Base-by-base conservation (phyloP, 2,888 invertebrate species). In the Dolichopus griseipennis region DNA sequence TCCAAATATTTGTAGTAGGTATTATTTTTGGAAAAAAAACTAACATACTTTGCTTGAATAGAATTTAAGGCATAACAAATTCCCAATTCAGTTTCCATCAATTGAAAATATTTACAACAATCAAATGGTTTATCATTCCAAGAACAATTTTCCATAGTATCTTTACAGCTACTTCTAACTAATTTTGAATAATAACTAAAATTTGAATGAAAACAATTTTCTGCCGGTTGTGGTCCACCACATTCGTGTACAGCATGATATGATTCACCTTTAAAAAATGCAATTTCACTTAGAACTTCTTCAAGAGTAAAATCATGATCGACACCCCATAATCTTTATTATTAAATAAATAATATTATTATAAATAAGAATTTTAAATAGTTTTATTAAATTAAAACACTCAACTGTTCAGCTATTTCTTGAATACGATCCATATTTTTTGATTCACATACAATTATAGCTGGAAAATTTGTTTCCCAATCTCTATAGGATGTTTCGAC, bases 381-480 rank as follows among this genome's bases (percentile, higher is more conserved):
- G 4, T 12, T 8, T 37, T 10, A 2, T 34, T 37, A 37, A 37
- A 37, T 37, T 37, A 7, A 37, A 7, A 7, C 37, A 82, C 83
- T 79, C 75, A 52, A 90, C 90, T 83, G 81, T 74, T 88, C 88
- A 10, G 89, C 85, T 61, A 86, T 84, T 71, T 85, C 83, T 70
- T 85, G 88, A 68, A 90, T 83, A 68, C 84, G 83, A 61, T 84
- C 82, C 74, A 86, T 83, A 73, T 90, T 90, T 72, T 85, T 84
- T 0, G 81, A 81, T 77, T 90, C 90, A 76, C 92, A 92, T 20
- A 92, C 79, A 0, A 87, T 86, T n/a, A 91, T 83, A 0, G 90
- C 82, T 0, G 91, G 91, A 78, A 92, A 88, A 68, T 86, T 83
- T 0, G 90, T 89, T 72, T 88, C 82, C 90, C 91, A 91, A 69